phyloP scores from a whole-genome alignment of 2,113 vertebrate species.

The Tiliqua scincoides region DNA sequence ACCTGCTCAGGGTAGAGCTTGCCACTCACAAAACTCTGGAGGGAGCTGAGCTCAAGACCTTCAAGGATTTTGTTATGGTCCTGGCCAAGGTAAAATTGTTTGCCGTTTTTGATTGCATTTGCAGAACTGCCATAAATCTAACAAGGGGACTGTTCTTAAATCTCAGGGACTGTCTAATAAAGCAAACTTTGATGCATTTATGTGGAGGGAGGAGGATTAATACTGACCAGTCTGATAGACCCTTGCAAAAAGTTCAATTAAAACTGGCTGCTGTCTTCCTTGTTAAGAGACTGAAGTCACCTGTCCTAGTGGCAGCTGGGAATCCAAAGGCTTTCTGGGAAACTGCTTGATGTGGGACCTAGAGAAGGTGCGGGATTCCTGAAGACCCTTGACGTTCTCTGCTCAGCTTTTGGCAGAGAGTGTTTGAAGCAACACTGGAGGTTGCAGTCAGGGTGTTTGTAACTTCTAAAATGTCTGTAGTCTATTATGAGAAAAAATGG shows the following conservation, averaged over 20 bases:
- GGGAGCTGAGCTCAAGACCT: slow-evolving; percentile 86
- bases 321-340: not conserved
- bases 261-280: not conserved
- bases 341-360: not conserved
- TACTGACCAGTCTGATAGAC: not conserved
- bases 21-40: slow-evolving; percentile 84
- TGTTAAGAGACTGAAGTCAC: not conserved
- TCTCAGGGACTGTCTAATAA: slow-evolving; percentile 20
- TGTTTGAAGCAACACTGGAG: too few relatives aligned
- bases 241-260: not conserved
- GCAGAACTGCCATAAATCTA: slow-evolving; percentile 7
- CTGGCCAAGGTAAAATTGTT: slow-evolving; percentile 84
- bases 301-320: not conserved
- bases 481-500: not conserved
- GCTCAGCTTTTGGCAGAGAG: too few relatives aligned
- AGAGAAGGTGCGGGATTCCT: too few relatives aligned
- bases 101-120: slow-evolving; percentile 47
- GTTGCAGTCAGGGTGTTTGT: not conserved
- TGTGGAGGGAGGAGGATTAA: not conserved
- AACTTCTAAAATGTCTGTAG: not conserved
- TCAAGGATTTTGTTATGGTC: slow-evolving; percentile 89
- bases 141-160: not conserved
- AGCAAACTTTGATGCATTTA: not conserved
- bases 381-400: not conserved
- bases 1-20: slow-evolving; percentile 91